Percentiles rank a stretch among this genome's conserved stretches.
Conservation (phyloP, 2,888 invertebrate species). For the Aradus depressus region DNA sequence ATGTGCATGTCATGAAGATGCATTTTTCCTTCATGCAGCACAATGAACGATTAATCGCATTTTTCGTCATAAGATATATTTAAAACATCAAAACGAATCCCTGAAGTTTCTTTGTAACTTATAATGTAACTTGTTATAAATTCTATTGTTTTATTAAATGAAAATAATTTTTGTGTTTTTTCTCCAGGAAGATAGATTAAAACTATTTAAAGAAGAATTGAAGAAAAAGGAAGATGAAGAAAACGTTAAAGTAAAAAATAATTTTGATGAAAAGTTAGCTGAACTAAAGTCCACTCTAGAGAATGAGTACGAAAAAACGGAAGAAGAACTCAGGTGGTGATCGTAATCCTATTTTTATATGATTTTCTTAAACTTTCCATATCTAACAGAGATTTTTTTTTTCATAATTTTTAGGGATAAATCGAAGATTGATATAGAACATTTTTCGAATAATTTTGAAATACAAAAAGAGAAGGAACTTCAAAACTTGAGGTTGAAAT, state of each 20-base stretch:
- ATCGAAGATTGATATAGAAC: conserved; percentile 13
- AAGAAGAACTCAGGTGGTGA: conserved; percentile 32
- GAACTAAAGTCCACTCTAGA: conserved; percentile 20
- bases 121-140: too few relatives aligned
- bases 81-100: too few relatives aligned
- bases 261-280: conserved; percentile 23
- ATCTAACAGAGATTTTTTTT: too few relatives aligned
- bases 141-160: too few relatives aligned
- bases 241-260: conserved; percentile 36
- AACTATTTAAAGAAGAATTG: conserved; percentile 39
- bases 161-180: conserved; percentile 27
- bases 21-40: too few relatives aligned
- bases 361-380: not conserved
- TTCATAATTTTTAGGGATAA: conserved; percentile 9
- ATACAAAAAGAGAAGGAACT: conserved; percentile 13
- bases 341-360: not conserved
- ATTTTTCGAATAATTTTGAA: conserved; percentile 15
- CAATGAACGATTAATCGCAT: too few relatives aligned
- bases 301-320: conserved; percentile 33
- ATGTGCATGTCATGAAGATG: too few relatives aligned
- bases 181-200: conserved; percentile 31
- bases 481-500: conserved; percentile 4
- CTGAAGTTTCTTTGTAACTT: too few relatives aligned
- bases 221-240: conserved; percentile 33
- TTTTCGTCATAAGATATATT: too few relatives aligned